A percentile compares a stretch with the other conserved stretches of the same genome.
phyloP scores from a whole-genome alignment of 2,888 invertebrate genomes.

The Chesias legatella region DNA sequence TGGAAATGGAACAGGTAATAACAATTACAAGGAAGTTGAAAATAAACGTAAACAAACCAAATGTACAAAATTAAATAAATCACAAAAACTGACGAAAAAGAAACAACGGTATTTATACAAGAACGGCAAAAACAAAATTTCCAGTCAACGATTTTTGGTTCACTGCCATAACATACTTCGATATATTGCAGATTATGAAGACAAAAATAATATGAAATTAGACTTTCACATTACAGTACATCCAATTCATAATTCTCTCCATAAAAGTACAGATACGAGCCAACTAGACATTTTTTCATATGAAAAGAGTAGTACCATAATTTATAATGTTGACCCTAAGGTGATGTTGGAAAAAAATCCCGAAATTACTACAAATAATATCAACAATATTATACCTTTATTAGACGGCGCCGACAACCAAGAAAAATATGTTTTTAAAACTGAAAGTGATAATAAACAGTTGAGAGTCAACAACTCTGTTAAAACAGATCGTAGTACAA shows the following conservation, averaged over 20 bases:
- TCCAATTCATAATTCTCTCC: slow-evolving; percentile 30
- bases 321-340: slow-evolving; percentile 12
- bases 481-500: slow-evolving; percentile 26
- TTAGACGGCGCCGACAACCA: slow-evolving; percentile 54
- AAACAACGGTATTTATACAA: slow-evolving; percentile 1
- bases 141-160: slow-evolving; percentile 32
- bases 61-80: slow-evolving; percentile 18
- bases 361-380: not conserved
- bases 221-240: slow-evolving; percentile 53
- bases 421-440: slow-evolving; percentile 44
- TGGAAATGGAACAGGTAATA: slow-evolving; percentile 4
- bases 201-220: slow-evolving; percentile 47
- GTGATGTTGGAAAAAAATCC: not conserved
- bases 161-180: slow-evolving; percentile 46
- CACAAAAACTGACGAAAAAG: slow-evolving; percentile 12
- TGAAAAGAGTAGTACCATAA: slow-evolving; percentile 13
- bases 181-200: slow-evolving; percentile 41
- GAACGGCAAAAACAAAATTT: not conserved
- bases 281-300: slow-evolving; percentile 3
- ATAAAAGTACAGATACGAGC: slow-evolving; percentile 20
- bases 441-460: slow-evolving; percentile 31
- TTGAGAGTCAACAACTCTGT: slow-evolving; percentile 17
- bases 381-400: slow-evolving; percentile 46
- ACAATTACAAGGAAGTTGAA: not conserved
- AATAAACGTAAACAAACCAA: not conserved